These are phyloP conservation scores for Alcedo atthis DNA, from an alignment of 2,797 vertebrate species.

Conservation along the genomic window DNA sequence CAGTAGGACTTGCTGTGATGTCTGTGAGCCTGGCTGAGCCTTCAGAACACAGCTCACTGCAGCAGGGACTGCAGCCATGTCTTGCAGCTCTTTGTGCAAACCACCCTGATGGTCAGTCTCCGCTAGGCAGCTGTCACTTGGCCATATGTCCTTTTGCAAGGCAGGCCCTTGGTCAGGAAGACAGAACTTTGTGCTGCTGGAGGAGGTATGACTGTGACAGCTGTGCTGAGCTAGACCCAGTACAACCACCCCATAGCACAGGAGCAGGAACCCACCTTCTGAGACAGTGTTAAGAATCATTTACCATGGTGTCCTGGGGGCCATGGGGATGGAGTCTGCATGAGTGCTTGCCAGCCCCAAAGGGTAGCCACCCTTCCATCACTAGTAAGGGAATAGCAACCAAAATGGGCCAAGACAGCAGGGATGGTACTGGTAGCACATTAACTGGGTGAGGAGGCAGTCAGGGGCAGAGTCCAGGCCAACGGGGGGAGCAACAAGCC, in stretches of 20 bases:
- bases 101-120: background rate
- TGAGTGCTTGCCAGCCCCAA: background rate
- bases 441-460: background rate
- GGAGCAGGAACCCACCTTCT: background rate
- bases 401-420: background rate
- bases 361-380: background rate
- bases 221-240: too few relatives aligned
- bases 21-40: background rate
- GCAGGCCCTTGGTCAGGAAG: background rate
- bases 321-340: rapidly evolving
- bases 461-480: conserved; percentile 45
- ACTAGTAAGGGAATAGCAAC: background rate
- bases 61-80: rapidly evolving
- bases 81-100: background rate
- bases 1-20: background rate
- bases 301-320: background rate
- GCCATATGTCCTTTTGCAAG: rapidly evolving
- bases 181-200: background rate
- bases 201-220: rapidly evolving
- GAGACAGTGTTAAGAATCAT: background rate
- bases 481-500: background rate
- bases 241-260: background rate
- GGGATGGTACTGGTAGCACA: background rate
- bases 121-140: rapidly evolving
- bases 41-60: rapidly evolving